These are phyloP conservation scores for Bos javanicus DNA, from an alignment of 2,113 vertebrate genomes.

Conservation along the genomic window DNA sequence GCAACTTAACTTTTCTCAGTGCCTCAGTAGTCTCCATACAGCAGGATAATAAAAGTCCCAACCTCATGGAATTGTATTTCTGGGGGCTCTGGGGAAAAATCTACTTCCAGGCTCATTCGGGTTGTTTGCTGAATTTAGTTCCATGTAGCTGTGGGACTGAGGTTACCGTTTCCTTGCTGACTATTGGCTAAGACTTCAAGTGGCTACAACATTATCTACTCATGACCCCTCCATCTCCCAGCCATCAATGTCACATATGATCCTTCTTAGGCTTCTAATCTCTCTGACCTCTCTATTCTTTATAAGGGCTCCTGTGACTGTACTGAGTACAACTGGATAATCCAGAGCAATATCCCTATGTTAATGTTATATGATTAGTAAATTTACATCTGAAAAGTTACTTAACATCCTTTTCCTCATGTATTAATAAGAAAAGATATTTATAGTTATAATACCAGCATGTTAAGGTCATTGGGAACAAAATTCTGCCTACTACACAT, in stretches of 20 bases:
- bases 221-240: not conserved
- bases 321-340: not conserved
- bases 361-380: not conserved
- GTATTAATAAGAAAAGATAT: not conserved
- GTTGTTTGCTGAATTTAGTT: not conserved
- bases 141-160: not conserved
- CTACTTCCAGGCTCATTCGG: not conserved
- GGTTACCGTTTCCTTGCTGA: not conserved
- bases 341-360: not conserved
- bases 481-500: not conserved
- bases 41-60: not conserved
- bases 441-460: not conserved
- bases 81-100: not conserved
- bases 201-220: not conserved
- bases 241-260: not conserved
- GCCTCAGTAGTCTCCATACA: rapidly evolving
- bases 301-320: not conserved
- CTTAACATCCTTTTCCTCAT: not conserved
- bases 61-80: not conserved
- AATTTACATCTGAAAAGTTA: not conserved
- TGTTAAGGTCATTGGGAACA: not conserved
- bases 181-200: not conserved
- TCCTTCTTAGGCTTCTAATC: not conserved
- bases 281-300: not conserved
- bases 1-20: not conserved